A percentile compares a stretch with the other conserved stretches of the same genome.
These are phyloP conservation scores for Maccullochella peelii DNA, from an alignment of 2,113 vertebrate species.

Conservation along the genomic window DNA sequence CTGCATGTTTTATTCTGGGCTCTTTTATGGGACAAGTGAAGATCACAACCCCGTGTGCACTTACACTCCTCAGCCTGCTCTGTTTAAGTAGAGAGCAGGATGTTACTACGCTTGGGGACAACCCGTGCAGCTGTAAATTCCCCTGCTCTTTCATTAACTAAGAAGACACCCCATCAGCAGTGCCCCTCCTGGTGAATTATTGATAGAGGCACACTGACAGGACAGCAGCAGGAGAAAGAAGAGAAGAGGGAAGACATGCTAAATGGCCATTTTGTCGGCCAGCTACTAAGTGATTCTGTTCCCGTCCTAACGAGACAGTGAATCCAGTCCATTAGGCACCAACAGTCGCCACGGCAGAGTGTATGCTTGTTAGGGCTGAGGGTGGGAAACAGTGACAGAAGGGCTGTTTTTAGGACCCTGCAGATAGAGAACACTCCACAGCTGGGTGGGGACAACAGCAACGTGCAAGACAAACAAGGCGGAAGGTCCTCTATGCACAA, in stretches of 20 bases:
- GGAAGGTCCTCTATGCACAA: constrained; percentile 15
- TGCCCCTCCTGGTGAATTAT: constrained; percentile 74
- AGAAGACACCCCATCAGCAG: constrained; percentile 70
- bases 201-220: constrained; percentile 58
- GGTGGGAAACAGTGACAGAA: constrained; percentile 46
- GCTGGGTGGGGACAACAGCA: constrained; percentile 18
- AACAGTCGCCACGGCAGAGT: constrained; percentile 39
- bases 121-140: constrained; percentile 67
- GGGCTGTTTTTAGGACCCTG: constrained; percentile 52
- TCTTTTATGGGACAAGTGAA: constrained; percentile 41
- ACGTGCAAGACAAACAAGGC: constrained; percentile 30
- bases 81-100: constrained; percentile 54
- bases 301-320: constrained; percentile 65
- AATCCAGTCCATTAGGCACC: constrained; percentile 70
- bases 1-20: constrained; percentile 44
- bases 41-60: constrained; percentile 29
- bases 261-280: constrained; percentile 66
- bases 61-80: constrained; percentile 21
- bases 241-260: constrained; percentile 39
- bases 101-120: constrained; percentile 16
- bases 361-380: constrained; percentile 55
- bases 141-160: constrained; percentile 74
- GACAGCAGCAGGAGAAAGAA: constrained; percentile 40
- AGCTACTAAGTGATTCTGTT: constrained; percentile 67
- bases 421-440: constrained; percentile 39